Evolutionary conservation across 2,113 vertebrate species (phyloP).

Genomic region (Eublepharis macularius): DNA sequence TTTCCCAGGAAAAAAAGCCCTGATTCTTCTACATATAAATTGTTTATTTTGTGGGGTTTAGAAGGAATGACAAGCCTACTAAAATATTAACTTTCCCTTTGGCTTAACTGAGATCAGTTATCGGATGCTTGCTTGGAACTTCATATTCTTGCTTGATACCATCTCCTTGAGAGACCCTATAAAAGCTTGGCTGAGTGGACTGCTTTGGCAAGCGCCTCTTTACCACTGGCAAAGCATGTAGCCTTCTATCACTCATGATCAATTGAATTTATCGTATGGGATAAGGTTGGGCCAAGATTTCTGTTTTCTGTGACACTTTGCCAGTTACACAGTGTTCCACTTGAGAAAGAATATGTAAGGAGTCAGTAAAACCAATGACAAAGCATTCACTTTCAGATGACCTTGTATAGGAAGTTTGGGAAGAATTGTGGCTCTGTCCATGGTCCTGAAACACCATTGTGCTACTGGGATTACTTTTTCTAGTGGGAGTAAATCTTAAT

Average conservation of each 20-base stretch:
- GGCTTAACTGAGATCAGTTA: neutral
- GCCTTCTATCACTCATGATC: constrained; percentile 40
- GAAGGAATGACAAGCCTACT: no score
- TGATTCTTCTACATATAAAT: neutral
- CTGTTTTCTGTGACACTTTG: constrained; percentile 53
- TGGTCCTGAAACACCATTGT: neutral
- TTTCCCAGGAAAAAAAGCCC: no score
- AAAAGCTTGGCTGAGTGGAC: neutral
- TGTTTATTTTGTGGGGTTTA: neutral
- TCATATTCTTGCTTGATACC: neutral
- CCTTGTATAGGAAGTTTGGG: constrained; percentile 1
- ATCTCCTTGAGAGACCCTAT: neutral
- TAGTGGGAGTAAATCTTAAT: no score
- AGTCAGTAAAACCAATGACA: neutral
- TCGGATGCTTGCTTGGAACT: neutral
- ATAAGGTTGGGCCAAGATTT: constrained; percentile 49
- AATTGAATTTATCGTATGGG: constrained; percentile 48
- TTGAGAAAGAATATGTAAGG: constrained; percentile 14
- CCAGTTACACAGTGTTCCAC: neutral
- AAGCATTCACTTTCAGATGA: constrained; percentile 6
- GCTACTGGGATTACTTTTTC: neutral
- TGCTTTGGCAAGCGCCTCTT: constrained; percentile 39
- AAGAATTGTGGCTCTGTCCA: neutral
- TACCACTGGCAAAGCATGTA: constrained; percentile 27
- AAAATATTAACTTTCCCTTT: neutral